Percentiles rank a stretch among this genome's conserved stretches.
Conservation (phyloP, 2,797 vertebrate species). For the Artibeus jamaicensis region DNA sequence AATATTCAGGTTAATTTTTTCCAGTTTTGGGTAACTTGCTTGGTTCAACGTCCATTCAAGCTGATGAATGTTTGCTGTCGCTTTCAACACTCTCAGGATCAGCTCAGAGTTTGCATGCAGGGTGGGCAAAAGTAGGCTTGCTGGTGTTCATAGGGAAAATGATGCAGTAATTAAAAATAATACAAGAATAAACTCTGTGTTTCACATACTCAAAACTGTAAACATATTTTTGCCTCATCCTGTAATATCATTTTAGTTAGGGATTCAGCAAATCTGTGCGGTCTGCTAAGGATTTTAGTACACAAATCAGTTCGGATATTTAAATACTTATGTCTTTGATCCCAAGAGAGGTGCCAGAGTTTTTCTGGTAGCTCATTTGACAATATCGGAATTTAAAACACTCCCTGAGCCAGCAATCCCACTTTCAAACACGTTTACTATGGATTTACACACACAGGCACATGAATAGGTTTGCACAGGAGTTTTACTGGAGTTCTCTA, state of each 20-base stretch:
- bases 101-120: neutral
- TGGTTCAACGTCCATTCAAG: neutral
- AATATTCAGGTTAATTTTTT: neutral
- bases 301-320: neutral
- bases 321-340: neutral
- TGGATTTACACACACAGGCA: neutral
- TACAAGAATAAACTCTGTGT: neutral
- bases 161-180: neutral
- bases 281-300: neutral
- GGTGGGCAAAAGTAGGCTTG: neutral
- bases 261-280: neutral
- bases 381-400: slow-evolving; percentile 28
- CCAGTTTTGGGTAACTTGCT: neutral
- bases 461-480: neutral
- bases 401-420: neutral
- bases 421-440: neutral
- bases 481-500: neutral
- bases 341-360: neutral
- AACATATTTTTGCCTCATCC: neutral
- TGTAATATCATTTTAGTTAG: neutral
- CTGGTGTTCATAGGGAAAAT: neutral
- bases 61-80: neutral
- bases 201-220: neutral
- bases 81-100: neutral
- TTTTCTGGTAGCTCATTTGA: slow-evolving; percentile 5